Evolutionary conservation across 2,888 invertebrate species (phyloP).

Genomic region (Aethes cnicana): DNA sequence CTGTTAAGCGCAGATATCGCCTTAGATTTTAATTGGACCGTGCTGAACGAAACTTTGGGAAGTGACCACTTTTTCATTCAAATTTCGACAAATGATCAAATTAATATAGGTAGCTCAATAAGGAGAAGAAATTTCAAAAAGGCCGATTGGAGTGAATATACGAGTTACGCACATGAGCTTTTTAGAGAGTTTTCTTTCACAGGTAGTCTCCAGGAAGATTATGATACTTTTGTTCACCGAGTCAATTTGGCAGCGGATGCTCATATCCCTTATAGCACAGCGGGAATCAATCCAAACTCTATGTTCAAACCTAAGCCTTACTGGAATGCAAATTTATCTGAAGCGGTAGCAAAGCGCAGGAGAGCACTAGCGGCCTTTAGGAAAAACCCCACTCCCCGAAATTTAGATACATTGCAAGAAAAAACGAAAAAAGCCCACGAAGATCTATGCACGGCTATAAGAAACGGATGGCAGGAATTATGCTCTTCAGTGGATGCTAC

Average conservation of each 20-base stretch:
- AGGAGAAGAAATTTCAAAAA: slow-evolving; percentile 34
- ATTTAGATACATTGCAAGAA: slow-evolving; percentile 26
- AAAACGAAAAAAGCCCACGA: slow-evolving; percentile 22
- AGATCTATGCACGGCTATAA: slow-evolving; percentile 31
- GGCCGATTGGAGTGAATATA: slow-evolving; percentile 30
- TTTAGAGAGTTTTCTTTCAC: neutral
- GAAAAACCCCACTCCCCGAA: no score
- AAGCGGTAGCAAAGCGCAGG: slow-evolving; percentile 35
- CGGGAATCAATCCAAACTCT: no score
- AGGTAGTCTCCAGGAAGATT: slow-evolving; percentile 19
- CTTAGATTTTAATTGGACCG: slow-evolving; percentile 30
- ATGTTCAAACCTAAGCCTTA: slow-evolving; percentile 30
- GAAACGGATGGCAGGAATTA: slow-evolving; percentile 10
- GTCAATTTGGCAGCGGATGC: no score
- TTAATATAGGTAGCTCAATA: neutral
- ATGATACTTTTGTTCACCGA: slow-evolving; percentile 31
- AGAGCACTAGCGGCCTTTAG: slow-evolving; percentile 34
- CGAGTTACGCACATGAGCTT: neutral
- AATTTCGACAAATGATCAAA: slow-evolving; percentile 5
- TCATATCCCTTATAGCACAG: no score
- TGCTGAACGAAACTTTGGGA: slow-evolving; percentile 33
- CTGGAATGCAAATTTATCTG: slow-evolving; percentile 35
- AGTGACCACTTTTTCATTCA: slow-evolving; percentile 35
- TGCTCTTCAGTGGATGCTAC: slow-evolving; percentile 17
- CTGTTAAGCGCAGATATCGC: slow-evolving; percentile 30